These are phyloP conservation scores for Cygnus buccinator DNA, from an alignment of 2,113 vertebrate genomes.

Conservation along the genomic window DNA sequence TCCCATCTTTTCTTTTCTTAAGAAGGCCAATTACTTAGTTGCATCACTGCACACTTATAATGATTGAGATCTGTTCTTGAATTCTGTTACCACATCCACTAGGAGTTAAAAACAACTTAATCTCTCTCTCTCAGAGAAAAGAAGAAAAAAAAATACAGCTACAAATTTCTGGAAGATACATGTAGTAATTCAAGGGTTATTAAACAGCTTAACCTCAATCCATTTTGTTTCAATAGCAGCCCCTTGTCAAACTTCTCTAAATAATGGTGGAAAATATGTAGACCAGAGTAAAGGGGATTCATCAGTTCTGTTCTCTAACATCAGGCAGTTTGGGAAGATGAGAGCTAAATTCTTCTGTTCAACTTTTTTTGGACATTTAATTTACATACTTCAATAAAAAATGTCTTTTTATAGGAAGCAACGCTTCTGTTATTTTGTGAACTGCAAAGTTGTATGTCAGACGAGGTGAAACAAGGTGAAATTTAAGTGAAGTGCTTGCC, in stretches of 20 bases:
- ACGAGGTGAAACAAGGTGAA: not conserved
- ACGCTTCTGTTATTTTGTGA: not conserved
- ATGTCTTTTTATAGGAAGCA: not conserved
- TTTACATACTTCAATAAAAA: not conserved
- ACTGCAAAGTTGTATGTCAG: not conserved
- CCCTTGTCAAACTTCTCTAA: not conserved
- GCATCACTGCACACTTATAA: not conserved
- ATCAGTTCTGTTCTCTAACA: not conserved
- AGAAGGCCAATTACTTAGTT: not conserved
- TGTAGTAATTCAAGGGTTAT: not conserved
- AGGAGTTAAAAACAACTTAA: not conserved
- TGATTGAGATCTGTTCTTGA: not conserved
- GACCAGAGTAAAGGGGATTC: not conserved
- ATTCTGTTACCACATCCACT: not conserved
- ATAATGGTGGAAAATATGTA: not conserved
- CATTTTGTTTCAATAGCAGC: not conserved
- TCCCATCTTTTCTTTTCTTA: not conserved
- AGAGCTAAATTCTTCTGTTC: not conserved
- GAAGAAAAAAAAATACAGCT: not conserved
- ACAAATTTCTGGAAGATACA: not conserved
- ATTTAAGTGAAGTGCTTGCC: not conserved
- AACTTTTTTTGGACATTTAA: not conserved
- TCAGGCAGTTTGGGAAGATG: not conserved
- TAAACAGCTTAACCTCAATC: not conserved
- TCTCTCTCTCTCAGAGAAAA: not conserved